phyloP scores from a whole-genome alignment of 2,113 vertebrate genomes.

The Coturnix japonica region DNA sequence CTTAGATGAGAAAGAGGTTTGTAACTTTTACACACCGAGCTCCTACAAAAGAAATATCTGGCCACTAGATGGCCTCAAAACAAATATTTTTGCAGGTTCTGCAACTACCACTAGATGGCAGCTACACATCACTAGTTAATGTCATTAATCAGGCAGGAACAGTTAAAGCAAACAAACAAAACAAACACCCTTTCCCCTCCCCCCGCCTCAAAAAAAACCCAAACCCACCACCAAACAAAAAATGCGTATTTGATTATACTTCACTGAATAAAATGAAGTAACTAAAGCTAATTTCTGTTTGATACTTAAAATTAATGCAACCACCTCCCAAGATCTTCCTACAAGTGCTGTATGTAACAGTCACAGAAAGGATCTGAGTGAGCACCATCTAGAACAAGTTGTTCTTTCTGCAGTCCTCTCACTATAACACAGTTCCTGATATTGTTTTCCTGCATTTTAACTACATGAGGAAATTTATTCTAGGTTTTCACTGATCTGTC shows the following conservation, averaged over 20 bases:
- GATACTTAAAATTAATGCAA: not conserved
- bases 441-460: not conserved
- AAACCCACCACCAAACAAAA: too few species aligned
- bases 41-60: not conserved
- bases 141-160: not conserved
- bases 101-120: conserved; percentile 75
- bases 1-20: not conserved
- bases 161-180: too few species aligned
- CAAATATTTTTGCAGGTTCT: conserved; percentile 31
- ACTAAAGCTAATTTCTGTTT: not conserved
- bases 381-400: not conserved
- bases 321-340: not conserved
- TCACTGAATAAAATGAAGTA: not conserved
- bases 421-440: not conserved
- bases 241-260: not conserved
- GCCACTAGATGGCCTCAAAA: not conserved
- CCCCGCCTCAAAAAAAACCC: too few species aligned
- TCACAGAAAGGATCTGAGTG: not conserved
- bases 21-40: not conserved
- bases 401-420: not conserved
- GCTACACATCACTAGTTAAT: not conserved
- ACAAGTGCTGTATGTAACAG: accelerated
- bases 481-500: not conserved
- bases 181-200: too few species aligned
- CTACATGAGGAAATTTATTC: not conserved